Evolutionary conservation across 2,113 vertebrate genomes (phyloP).

Genomic region (Arenaria interpres): DNA sequence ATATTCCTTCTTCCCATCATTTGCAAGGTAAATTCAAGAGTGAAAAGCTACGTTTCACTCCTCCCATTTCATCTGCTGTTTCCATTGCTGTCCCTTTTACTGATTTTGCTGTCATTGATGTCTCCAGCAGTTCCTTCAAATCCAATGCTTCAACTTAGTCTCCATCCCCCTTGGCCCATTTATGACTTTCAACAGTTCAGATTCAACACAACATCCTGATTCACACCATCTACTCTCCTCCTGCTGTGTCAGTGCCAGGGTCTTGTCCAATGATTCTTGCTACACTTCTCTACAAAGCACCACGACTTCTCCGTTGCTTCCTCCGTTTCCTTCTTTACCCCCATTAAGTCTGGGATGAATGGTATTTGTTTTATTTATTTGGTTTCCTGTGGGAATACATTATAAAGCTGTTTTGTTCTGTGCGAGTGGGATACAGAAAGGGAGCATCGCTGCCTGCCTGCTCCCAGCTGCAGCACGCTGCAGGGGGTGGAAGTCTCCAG

Average conservation of each 20-base stretch:
- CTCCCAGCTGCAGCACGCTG: rapidly evolving
- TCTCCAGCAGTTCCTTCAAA: background rate
- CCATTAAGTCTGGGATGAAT: background rate
- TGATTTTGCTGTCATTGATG: background rate
- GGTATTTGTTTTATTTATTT: background rate
- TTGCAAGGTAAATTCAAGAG: background rate
- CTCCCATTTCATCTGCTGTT: background rate
- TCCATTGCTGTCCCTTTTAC: background rate
- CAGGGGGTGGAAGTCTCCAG: background rate
- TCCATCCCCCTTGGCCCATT: background rate
- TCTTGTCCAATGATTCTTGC: background rate
- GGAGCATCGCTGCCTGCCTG: background rate
- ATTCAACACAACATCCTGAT: background rate
- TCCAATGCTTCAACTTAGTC: background rate
- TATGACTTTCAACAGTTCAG: background rate
- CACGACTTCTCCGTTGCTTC: background rate
- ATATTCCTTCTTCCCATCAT: background rate
- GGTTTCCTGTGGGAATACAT: background rate
- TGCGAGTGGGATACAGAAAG: background rate
- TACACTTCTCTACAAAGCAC: background rate
- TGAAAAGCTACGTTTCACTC: background rate
- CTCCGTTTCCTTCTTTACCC: background rate
- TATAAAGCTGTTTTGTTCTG: background rate
- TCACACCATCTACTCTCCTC: background rate
- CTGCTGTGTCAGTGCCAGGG: background rate